phyloP scores from a whole-genome alignment of 2,113 vertebrate species.

The Actinemys pallida region DNA sequence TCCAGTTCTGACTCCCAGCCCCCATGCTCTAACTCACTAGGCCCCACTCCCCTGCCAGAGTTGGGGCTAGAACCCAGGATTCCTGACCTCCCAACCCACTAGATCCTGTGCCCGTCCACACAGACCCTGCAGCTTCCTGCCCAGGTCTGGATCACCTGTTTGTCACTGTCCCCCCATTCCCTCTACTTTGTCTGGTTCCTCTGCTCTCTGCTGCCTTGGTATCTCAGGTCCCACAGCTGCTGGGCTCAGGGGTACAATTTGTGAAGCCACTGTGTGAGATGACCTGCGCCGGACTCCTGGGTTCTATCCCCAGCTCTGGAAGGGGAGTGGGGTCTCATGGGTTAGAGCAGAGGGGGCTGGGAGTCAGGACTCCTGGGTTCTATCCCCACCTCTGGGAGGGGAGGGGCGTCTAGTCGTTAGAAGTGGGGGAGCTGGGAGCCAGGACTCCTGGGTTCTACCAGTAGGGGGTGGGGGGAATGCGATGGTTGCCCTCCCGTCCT shows the following conservation, averaged over 20 bases:
- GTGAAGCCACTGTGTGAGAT: neutral
- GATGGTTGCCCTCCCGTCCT: no score
- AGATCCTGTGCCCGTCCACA: neutral
- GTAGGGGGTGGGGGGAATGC: no score
- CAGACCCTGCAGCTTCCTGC: neutral
- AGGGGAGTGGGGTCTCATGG: neutral
- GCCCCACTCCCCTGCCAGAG: neutral
- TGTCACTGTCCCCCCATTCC: no score
- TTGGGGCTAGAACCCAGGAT: neutral
- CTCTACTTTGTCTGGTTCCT: no score
- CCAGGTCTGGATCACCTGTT: neutral
- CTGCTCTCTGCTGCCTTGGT: no score
- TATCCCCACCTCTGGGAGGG: no score
- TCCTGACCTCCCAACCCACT: neutral
- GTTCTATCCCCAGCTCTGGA: neutral
- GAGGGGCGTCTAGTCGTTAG: no score
- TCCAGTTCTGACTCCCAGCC: neutral
- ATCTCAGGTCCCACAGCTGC: no score
- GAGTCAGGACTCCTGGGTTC: neutral
- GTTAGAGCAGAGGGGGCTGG: neutral
- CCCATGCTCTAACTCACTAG: no score
- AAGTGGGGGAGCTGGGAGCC: neutral
- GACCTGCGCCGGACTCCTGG: neutral
- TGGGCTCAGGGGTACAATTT: neutral
- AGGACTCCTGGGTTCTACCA: neutral